Evolutionary conservation across 1,140 invertebrate genomes (phyloP), one percentile per base, ranked within the genome.

Genomic region (Aricia agestis): DNA sequence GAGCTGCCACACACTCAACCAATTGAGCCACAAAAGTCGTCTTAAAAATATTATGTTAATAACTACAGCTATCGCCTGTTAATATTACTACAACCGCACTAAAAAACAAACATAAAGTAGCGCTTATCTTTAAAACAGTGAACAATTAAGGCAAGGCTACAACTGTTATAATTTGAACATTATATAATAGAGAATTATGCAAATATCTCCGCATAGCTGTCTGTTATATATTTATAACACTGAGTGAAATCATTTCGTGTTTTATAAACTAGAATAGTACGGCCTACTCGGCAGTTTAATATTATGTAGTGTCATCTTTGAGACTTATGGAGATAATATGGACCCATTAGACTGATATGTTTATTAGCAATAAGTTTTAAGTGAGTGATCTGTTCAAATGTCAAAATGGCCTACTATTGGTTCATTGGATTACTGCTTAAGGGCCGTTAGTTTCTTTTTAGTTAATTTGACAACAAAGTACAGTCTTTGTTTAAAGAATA

Each of bases 151-250:
- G 19, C 18, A 63, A 63, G 59, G 19, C 18, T 63, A 63, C 18
- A 63, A 18, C 57, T 17, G 15, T 58, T 2, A 58, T 58, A 58
- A 59, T 59, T 59, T 59, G 18, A 59, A 59, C 59, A 25, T 63
- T 63, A 63, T 63, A 63, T 63, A 63, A 19, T 19, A 18, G n/a
- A 63, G 18, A 63, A 63, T 63, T 63, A 31, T 63, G 59, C 59
- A 63, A 63, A 63, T 63, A 18, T 63, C 18, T 19, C 59, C 18
- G 19, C 59, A 11, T 63, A 19, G 18, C 17, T 52, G 45, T 52
- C 45, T 4, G 45, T 52, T 52, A 52, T 52, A 52, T 15, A 52
- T 52, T 52, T 52, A 52, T 52, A 52, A 52, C 45, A 15, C 45
- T 52, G 45, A 52, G 45, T 52, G 45, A 15, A 52, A 52, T 13